These are phyloP conservation scores for Pungitius pungitius DNA, from an alignment of 2,113 vertebrate species.

Conservation along the genomic window DNA sequence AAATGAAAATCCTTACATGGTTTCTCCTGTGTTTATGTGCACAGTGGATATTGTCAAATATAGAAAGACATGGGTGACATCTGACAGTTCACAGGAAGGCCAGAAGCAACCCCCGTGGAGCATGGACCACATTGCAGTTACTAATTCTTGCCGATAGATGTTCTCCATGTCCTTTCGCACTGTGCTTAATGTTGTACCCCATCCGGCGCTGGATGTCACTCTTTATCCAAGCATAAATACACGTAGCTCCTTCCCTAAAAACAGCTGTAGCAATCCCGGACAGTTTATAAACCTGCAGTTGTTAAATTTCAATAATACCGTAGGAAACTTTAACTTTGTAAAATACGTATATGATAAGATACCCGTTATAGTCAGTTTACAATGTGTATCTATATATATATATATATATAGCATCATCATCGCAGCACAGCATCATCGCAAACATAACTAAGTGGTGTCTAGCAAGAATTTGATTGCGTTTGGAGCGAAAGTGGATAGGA, in stretches of 20 bases:
- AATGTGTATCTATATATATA: neutral
- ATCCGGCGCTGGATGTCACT: conserved; percentile 52
- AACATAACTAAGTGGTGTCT: neutral
- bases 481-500: neutral
- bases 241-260: neutral
- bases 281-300: neutral
- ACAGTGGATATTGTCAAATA: neutral
- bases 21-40: neutral
- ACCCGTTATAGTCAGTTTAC: too few relatives aligned
- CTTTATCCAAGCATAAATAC: conserved; percentile 11
- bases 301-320: neutral
- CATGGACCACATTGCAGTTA: conserved; percentile 1
- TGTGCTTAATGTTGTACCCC: neutral
- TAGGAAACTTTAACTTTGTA: neutral
- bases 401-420: too few relatives aligned
- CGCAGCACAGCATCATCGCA: neutral
- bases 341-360: neutral
- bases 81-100: neutral
- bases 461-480: too few relatives aligned
- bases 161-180: neutral
- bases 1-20: too few relatives aligned
- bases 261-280: neutral
- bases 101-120: neutral
- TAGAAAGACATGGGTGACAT: neutral
- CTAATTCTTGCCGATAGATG: conserved; percentile 12